Conservation (phyloP, 2,888 invertebrate species). For the Drosophila nr. perissopoda region DNA sequence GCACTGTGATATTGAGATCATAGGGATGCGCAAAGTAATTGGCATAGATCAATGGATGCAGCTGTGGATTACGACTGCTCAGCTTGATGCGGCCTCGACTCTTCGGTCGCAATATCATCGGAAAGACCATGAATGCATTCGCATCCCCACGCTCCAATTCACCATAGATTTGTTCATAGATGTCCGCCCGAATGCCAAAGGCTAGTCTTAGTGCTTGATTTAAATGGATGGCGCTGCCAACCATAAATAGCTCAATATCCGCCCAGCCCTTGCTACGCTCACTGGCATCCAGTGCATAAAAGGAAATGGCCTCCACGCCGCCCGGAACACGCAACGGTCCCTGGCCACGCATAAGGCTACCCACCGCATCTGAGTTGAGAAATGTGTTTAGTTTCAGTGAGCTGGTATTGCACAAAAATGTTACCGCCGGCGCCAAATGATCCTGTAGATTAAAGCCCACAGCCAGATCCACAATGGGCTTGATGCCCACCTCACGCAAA, state of each 20-base stretch:
- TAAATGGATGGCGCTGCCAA: conserved; percentile 85
- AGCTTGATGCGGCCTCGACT: conserved; percentile 89
- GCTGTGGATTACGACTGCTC: conserved; percentile 87
- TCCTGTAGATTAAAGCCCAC: conserved; percentile 89
- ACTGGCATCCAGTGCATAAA: conserved; percentile 86
- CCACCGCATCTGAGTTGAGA: conserved; percentile 55
- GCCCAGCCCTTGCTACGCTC: conserved; percentile 85
- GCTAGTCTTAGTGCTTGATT: conserved; percentile 75
- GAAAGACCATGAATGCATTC: conserved; percentile 87
- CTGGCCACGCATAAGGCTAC: conserved; percentile 64
- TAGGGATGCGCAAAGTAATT: conserved; percentile 88
- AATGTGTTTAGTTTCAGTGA: conserved; percentile 67
- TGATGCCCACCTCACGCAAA: conserved; percentile 86
- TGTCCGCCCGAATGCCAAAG: conserved; percentile 84
- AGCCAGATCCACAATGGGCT: conserved; percentile 87
- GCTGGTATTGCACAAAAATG: conserved; percentile 86
- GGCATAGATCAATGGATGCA: conserved; percentile 89
- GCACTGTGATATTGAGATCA: conserved; percentile 88
- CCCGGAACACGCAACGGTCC: conserved; percentile 86
- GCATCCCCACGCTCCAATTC: conserved; percentile 67
- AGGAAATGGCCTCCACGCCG: conserved; percentile 88
- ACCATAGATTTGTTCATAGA: conserved; percentile 85
- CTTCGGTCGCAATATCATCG: conserved; percentile 88
- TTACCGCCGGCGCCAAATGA: conserved; percentile 89
- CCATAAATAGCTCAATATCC: conserved; percentile 89